These are phyloP conservation scores for Sebastiscus albofasciatus DNA, from an alignment of 2,797 vertebrate genomes.

Conservation along the genomic window DNA sequence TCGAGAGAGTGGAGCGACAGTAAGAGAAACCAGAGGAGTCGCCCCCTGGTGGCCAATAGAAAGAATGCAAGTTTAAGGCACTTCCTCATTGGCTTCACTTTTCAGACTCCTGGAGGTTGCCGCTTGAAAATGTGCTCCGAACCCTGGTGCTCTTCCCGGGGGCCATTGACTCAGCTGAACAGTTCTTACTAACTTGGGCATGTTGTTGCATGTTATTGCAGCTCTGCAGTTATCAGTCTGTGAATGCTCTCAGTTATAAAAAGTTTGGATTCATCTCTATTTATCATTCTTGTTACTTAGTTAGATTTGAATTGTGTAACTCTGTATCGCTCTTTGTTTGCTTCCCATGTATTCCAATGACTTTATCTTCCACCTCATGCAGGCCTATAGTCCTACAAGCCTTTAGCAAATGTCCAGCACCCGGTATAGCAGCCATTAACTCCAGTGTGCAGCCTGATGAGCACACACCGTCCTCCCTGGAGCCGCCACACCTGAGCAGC, in stretches of 20 bases:
- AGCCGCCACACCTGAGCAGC: background rate
- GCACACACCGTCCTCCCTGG: background rate
- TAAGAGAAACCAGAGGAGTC: too few relatives aligned
- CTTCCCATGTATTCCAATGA: conserved; percentile 64
- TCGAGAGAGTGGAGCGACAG: too few relatives aligned
- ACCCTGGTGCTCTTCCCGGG: too few relatives aligned
- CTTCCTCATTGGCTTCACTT: too few relatives aligned
- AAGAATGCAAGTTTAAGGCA: too few relatives aligned
- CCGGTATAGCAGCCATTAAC: background rate
- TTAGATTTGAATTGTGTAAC: background rate
- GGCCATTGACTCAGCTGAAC: background rate
- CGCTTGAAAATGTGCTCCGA: too few relatives aligned
- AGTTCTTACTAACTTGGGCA: background rate
- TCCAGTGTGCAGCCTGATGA: background rate
- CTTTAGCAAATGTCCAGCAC: conserved; percentile 3
- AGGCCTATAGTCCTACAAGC: conserved; percentile 44
- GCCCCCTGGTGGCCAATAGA: too few relatives aligned
- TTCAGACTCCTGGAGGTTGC: too few relatives aligned
- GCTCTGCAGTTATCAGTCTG: background rate
- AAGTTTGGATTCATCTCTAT: background rate
- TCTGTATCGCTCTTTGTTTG: background rate
- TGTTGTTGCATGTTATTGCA: background rate
- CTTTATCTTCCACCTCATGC: conserved; percentile 76
- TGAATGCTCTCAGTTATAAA: background rate
- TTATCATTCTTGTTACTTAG: too few relatives aligned